Conservation (phyloP, 1,140 invertebrate species). For the Stratiolaelaps scimitus region DNA sequence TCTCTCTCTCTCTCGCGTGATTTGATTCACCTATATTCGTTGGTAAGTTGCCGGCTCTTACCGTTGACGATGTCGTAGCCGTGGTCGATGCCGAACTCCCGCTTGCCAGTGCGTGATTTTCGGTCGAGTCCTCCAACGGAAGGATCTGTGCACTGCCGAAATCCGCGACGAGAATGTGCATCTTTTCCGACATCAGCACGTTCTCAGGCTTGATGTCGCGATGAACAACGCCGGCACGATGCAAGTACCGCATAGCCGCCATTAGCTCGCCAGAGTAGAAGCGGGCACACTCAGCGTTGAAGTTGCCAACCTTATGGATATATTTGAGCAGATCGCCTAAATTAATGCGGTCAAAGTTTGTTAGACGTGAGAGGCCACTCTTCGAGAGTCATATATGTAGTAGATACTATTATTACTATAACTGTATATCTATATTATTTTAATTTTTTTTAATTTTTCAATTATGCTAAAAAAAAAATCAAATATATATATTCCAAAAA, state of each 20-base stretch:
- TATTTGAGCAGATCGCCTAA: constrained; percentile 64
- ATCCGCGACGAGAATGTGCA: constrained; percentile 93
- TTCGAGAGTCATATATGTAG: too few relatives aligned
- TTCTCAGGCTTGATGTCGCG: constrained; percentile 55
- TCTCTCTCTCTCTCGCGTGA: constrained; percentile 26
- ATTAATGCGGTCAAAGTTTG: background rate
- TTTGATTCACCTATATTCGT: constrained; percentile 28
- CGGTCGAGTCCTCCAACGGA: constrained; percentile 34
- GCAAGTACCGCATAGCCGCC: constrained; percentile 78
- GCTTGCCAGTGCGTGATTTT: too few relatives aligned
- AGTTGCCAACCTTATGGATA: constrained; percentile 77
- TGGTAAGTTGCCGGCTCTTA: background rate
- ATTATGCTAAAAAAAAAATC: too few relatives aligned
- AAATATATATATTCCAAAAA: too few relatives aligned
- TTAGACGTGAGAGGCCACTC: too few relatives aligned
- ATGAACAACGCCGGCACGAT: constrained; percentile 78
- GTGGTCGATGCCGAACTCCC: background rate
- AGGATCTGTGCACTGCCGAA: constrained; percentile 91
- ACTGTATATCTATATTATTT: too few relatives aligned
- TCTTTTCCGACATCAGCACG: constrained; percentile 65
- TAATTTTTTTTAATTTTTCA: too few relatives aligned
- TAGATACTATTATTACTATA: too few relatives aligned
- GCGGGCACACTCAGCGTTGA: constrained; percentile 70
- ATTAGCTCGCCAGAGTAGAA: constrained; percentile 92
- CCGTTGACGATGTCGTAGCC: background rate